These are phyloP conservation scores for Siniperca knerii DNA, from an alignment of 2,113 vertebrate genomes.

Conservation along the genomic window DNA sequence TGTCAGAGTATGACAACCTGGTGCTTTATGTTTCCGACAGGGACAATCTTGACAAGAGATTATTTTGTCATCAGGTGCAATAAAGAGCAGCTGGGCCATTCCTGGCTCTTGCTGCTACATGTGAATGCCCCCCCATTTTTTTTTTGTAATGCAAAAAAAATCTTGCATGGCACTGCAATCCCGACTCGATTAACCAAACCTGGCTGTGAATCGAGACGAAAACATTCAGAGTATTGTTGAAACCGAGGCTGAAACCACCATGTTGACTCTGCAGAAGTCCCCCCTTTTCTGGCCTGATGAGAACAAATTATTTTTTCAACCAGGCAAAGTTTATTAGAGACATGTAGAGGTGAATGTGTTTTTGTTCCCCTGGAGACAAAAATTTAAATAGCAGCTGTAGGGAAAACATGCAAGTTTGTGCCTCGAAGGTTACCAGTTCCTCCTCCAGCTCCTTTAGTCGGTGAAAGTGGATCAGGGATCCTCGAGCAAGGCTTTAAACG, in stretches of 20 bases:
- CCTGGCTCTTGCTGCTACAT: conserved; percentile 57
- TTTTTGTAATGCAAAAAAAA: conserved; percentile 14
- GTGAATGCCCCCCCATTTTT: conserved; percentile 5
- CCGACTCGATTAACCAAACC: conserved; percentile 17
- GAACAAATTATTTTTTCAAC: conserved; percentile 22
- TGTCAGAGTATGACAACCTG: conserved; percentile 28
- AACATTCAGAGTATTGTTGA: conserved; percentile 20
- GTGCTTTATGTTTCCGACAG: conserved; percentile 31
- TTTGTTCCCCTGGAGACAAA: conserved; percentile 14
- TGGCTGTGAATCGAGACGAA: conserved; percentile 40
- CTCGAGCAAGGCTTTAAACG: neutral
- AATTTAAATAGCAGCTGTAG: neutral
- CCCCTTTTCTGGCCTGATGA: conserved; percentile 10
- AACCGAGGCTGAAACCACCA: conserved; percentile 8
- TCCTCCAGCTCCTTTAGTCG: neutral
- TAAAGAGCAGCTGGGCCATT: conserved; percentile 25
- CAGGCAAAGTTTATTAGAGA: conserved; percentile 37
- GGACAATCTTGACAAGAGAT: conserved; percentile 54
- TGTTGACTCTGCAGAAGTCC: conserved; percentile 36
- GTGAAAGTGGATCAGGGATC: neutral
- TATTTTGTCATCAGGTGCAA: conserved; percentile 61
- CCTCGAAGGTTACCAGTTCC: neutral
- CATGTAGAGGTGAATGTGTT: conserved; percentile 2
- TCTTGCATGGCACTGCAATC: conserved; percentile 12
- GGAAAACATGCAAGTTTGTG: conserved; percentile 1